Evolutionary conservation across 2,888 invertebrate species (phyloP).

Genomic region (Zonitis immaculata): DNA sequence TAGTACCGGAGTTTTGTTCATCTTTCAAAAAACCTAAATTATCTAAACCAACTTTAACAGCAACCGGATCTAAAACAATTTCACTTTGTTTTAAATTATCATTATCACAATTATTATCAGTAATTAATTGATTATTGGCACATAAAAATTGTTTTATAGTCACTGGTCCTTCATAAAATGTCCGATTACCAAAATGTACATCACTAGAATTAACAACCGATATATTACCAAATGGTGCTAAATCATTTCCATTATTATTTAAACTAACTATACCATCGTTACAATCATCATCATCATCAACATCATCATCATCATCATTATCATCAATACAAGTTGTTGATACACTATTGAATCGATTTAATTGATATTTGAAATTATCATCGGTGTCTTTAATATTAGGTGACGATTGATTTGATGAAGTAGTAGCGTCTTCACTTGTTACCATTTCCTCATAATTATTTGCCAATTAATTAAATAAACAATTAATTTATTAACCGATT

Average conservation of each 20-base stretch:
- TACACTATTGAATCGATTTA: background rate
- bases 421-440: slow-evolving; percentile 8
- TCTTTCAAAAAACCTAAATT: slow-evolving; percentile 18
- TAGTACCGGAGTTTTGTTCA: background rate
- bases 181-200: slow-evolving; percentile 72
- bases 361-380: background rate
- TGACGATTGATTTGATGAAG: background rate
- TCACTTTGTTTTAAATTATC: slow-evolving; percentile 5
- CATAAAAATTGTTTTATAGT: slow-evolving; percentile 71
- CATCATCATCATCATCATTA: background rate
- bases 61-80: slow-evolving; percentile 12
- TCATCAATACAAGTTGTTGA: background rate
- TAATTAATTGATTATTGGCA: slow-evolving; percentile 20
- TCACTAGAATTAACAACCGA: slow-evolving; percentile 64
- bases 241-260: slow-evolving; percentile 6
- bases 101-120: slow-evolving; percentile 15
- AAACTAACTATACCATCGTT: background rate
- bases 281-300: background rate
- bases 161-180: slow-evolving; percentile 72
- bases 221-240: slow-evolving; percentile 57
- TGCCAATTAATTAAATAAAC: background rate
- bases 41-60: slow-evolving; percentile 13
- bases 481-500: slow-evolving; percentile 4
- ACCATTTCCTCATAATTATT: too few species aligned
- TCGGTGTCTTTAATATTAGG: background rate